Evolutionary conservation across 1,140 invertebrate genomes (phyloP).

Genomic region (Hermetia illucens): DNA sequence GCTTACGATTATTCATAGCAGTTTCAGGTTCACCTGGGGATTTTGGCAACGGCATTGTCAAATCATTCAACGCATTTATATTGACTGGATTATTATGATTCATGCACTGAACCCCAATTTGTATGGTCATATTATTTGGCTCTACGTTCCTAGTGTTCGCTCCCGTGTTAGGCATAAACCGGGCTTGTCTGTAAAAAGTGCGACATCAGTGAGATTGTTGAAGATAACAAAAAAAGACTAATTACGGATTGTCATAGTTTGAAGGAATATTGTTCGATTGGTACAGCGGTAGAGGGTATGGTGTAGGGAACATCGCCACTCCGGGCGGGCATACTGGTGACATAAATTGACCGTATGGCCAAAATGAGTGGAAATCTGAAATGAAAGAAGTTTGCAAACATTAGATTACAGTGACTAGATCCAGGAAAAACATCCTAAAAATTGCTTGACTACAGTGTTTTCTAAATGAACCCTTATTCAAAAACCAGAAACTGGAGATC

Average conservation of each 20-base stretch:
- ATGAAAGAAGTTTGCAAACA: background rate
- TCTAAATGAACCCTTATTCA: too few relatives aligned
- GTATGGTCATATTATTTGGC: slow-evolving; percentile 8
- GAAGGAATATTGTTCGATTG: slow-evolving; percentile 1
- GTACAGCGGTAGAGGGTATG: slow-evolving; percentile 4
- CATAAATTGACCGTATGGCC: slow-evolving; percentile 8
- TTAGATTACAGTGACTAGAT: background rate
- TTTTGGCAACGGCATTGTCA: slow-evolving; percentile 3
- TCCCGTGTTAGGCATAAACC: background rate
- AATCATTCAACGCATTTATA: slow-evolving; percentile 9
- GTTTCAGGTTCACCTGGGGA: background rate
- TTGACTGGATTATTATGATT: slow-evolving; percentile 8
- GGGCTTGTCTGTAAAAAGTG: background rate
- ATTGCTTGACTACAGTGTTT: too few relatives aligned
- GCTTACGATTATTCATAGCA: background rate
- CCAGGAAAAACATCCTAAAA: too few relatives aligned
- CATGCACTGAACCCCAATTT: slow-evolving; percentile 10
- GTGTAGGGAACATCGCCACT: slow-evolving; percentile 6
- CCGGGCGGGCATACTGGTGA: slow-evolving; percentile 7
- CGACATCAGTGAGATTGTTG: background rate
- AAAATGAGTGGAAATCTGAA: slow-evolving; percentile 9
- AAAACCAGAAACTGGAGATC: too few relatives aligned
- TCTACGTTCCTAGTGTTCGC: background rate
- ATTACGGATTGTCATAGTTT: background rate
- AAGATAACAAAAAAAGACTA: background rate